These are phyloP conservation scores for Hepsetus odoe DNA, from an alignment of 2,113 vertebrate species.

Conservation along the genomic window DNA sequence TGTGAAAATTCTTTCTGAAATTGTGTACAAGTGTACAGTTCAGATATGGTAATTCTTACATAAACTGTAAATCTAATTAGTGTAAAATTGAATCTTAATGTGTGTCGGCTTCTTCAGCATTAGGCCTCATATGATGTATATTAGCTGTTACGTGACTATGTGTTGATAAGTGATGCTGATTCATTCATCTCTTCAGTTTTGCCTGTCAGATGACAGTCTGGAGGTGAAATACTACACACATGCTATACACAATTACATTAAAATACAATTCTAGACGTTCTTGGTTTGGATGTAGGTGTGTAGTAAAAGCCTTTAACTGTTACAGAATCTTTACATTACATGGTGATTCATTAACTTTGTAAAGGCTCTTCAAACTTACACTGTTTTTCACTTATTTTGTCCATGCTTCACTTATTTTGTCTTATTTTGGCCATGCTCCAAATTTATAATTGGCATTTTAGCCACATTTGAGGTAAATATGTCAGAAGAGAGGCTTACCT, in stretches of 20 bases:
- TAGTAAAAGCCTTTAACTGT: too few relatives aligned
- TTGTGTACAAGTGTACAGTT: too few relatives aligned
- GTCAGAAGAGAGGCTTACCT: not conserved
- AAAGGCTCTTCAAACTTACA: too few relatives aligned
- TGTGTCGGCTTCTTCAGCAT: not conserved
- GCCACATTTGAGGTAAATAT: too few relatives aligned
- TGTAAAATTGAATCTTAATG: not conserved
- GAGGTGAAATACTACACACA: not conserved
- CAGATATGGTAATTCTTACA: not conserved
- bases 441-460: too few relatives aligned
- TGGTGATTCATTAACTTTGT: too few relatives aligned
- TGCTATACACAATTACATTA: too few relatives aligned
- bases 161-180: conserved; percentile 5
- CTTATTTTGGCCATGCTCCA: too few relatives aligned
- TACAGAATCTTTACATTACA: too few relatives aligned
- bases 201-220: not conserved
- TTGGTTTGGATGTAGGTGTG: not conserved
- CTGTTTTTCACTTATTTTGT: too few relatives aligned
- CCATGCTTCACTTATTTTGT: too few relatives aligned
- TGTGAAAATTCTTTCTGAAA: not conserved
- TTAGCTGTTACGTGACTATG: not conserved
- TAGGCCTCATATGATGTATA: not conserved
- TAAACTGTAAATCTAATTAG: conserved; percentile 5
- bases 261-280: not conserved
- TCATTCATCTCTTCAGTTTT: not conserved